phyloP scores from a whole-genome alignment of 2,113 vertebrate species.

The Puffinus mauretanicus region DNA sequence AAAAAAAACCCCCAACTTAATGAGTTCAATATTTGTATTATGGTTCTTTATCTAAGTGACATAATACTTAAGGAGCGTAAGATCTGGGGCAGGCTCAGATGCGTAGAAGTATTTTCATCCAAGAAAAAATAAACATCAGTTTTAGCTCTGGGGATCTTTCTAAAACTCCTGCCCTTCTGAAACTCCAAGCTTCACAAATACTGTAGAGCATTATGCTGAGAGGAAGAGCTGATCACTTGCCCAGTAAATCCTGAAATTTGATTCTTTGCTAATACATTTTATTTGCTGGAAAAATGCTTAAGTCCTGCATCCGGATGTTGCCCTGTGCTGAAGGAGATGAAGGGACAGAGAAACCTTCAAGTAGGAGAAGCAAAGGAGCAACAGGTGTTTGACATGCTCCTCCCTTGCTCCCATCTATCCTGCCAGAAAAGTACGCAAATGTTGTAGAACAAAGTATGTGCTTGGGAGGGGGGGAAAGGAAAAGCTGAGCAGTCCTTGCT shows the following conservation, averaged over 20 bases:
- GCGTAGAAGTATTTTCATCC: not conserved
- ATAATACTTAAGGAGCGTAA: not conserved
- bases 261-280: constrained; percentile 22
- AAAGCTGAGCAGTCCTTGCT: not conserved
- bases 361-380: not conserved
- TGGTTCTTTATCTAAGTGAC: not conserved
- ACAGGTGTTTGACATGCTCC: not conserved
- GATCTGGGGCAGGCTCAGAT: not conserved
- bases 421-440: not conserved
- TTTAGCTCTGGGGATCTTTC: not conserved
- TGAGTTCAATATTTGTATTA: not conserved
- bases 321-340: not conserved
- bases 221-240: constrained; percentile 29
- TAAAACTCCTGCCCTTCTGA: constrained; percentile 5
- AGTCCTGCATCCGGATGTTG: constrained; percentile 39
- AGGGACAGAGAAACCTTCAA: not conserved
- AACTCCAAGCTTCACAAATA: constrained; percentile 8
- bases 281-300: not conserved
- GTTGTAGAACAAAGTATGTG: not conserved
- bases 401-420: not conserved
- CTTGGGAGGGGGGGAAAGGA: not conserved
- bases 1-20: not conserved
- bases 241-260: constrained; percentile 32
- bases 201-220: constrained; percentile 16
- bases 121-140: not conserved